A percentile compares a stretch with the other conserved stretches of the same genome.
These are phyloP conservation scores for Neomorphus geoffroyi DNA, from an alignment of 2,797 vertebrate genomes.

Conservation along the genomic window DNA sequence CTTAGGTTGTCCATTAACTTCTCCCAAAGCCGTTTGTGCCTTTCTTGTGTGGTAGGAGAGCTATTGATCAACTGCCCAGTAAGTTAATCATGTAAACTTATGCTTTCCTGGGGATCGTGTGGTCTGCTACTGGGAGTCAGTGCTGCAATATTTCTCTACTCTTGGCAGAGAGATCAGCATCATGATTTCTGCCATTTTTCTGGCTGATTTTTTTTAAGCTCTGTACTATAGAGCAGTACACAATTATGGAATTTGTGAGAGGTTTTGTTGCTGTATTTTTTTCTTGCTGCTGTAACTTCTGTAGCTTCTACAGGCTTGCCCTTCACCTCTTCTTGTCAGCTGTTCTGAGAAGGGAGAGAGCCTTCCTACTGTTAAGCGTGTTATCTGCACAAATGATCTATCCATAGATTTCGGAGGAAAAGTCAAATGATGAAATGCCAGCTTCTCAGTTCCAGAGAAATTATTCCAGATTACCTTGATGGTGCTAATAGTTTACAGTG, in stretches of 20 bases:
- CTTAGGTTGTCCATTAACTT: background rate
- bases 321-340: background rate
- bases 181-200: background rate
- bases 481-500: conserved; percentile 29
- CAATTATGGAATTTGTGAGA: background rate
- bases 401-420: background rate
- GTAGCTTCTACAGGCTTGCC: background rate
- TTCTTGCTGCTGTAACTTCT: background rate
- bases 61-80: background rate
- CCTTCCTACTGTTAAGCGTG: background rate
- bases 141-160: background rate
- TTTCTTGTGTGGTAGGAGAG: background rate
- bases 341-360: background rate
- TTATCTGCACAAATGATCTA: background rate
- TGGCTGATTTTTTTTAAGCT: background rate
- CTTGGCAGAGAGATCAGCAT: background rate
- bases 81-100: background rate
- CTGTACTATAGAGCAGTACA: background rate
- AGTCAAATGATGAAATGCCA: conserved; percentile 31
- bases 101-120: background rate
- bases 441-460: conserved; percentile 8
- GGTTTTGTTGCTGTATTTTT: background rate
- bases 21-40: conserved; percentile 15
- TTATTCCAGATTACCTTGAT: conserved; percentile 29
- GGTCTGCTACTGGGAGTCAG: background rate